Percentiles rank a stretch among this genome's conserved stretches.
These are phyloP conservation scores for Augochlorella aurata DNA, from an alignment of 2,888 invertebrate genomes.

Conservation along the genomic window DNA sequence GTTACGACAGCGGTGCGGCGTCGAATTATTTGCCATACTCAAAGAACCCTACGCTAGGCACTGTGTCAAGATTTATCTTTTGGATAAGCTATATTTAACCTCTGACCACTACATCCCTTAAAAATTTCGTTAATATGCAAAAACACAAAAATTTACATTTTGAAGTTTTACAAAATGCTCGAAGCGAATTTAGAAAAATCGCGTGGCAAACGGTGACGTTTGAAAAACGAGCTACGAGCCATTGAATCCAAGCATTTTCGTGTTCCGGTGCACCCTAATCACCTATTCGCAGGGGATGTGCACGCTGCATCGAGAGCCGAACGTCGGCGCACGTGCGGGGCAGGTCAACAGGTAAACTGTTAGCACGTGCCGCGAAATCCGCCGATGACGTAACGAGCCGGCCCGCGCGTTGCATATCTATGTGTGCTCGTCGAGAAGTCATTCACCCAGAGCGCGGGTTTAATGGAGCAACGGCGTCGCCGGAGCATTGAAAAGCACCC, in stretches of 20 bases:
- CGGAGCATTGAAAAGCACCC: background rate
- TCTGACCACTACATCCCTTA: too few relatives aligned
- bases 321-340: constrained; percentile 9
- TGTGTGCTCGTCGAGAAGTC: constrained; percentile 68
- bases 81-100: too few relatives aligned
- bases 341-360: constrained; percentile 59
- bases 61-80: too few relatives aligned
- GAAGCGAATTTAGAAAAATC: too few relatives aligned
- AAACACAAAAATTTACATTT: too few relatives aligned
- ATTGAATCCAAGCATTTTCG: background rate
- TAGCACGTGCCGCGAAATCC: constrained; percentile 58
- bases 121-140: too few relatives aligned
- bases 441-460: constrained; percentile 70
- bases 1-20: too few relatives aligned
- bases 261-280: background rate
- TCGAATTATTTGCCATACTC: too few relatives aligned
- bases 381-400: constrained; percentile 55
- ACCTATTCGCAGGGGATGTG: background rate
- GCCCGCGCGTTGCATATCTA: constrained; percentile 20
- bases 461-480: constrained; percentile 16
- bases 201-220: background rate
- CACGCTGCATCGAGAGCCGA: background rate
- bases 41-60: too few relatives aligned
- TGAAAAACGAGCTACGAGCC: background rate
- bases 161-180: too few relatives aligned